Base-by-base conservation (phyloP, 2,113 vertebrate species). In the Cyanoderma ruficeps region DNA sequence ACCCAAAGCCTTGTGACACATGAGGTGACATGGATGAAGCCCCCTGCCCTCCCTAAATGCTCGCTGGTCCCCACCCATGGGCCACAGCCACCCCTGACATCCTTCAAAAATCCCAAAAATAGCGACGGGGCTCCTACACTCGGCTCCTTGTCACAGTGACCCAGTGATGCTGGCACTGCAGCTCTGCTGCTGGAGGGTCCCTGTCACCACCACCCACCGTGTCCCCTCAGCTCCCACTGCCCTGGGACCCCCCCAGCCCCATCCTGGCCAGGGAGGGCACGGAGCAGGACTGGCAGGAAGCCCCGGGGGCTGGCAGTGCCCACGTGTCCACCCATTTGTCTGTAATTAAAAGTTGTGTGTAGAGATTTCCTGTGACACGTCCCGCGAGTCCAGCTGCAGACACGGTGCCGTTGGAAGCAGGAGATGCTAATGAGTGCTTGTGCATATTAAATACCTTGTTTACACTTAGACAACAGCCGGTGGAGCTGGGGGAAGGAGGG, bases 401-500 rank as follows among this genome's bases (percentile, higher is more conserved):
- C 95, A 94, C 93, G 5, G 69, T 16, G 50, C 89, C 5, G 92
- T 64, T 93, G 91, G 74, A 96, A 95, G 89, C 96, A 93, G 83
- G 94, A 97, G 97, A 97, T 96, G 97, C 93, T 98, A 98, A 98
- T 98, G 97, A 98, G 97, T 50, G 87, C 94, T 93, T 89, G 91
- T 97, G 97, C 97, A 97, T 98, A 97, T 97, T 98, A 98, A 98
- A 96, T 96, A 96, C 87, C 95, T 97, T 98, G 96, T 97, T 98
- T 97, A 97, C 96, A 91, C 93, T 46, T 59, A 93, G 90, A 77
- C 93, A 96, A 97, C 96, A 97, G 96, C 95, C 94, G 89, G 92
- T 93, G 92, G 69, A 90, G 92, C 60, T 67, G 82, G 72, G 71
- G 75, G 74, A 95, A 92, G 94, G 93, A 83, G 93, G 85, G 80